phyloP scores from a whole-genome alignment of 2,797 vertebrate genomes.

The Enteromius paludinosus region DNA sequence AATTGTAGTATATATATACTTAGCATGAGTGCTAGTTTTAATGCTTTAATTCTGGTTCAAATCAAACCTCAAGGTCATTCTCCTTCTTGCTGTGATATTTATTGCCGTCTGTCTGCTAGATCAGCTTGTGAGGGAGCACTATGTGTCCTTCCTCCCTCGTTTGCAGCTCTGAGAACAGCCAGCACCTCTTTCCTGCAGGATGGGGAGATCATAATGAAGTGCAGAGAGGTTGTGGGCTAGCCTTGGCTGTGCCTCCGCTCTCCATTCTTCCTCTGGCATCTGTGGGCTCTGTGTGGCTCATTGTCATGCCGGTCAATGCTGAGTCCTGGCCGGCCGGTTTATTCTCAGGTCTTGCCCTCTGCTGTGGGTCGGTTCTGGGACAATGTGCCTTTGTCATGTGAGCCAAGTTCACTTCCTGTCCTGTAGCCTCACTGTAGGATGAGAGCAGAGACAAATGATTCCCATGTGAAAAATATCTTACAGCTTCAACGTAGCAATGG shows the following conservation, averaged over 20 bases:
- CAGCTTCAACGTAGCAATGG: constrained; percentile 30
- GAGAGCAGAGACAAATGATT: constrained; percentile 37
- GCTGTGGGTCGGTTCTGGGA: constrained; percentile 45
- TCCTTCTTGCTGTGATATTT: constrained; percentile 13
- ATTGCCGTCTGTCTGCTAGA: constrained; percentile 2
- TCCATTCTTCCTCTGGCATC: constrained; percentile 24
- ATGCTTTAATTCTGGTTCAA: not conserved
- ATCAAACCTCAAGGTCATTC: constrained; percentile 4
- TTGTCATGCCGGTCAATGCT: constrained; percentile 56
- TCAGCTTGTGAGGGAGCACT: constrained; percentile 18
- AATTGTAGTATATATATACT: not conserved
- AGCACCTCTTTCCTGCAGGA: constrained; percentile 44
- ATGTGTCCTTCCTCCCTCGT: constrained; percentile 27
- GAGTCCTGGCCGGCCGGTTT: constrained; percentile 26
- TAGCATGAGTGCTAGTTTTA: not conserved
- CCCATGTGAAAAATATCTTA: constrained; percentile 28
- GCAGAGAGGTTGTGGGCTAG: constrained; percentile 18
- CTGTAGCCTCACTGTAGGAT: constrained; percentile 9
- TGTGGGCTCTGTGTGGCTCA: constrained; percentile 47
- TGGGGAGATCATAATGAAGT: constrained; percentile 26
- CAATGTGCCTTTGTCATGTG: constrained; percentile 66
- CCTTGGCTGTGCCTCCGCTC: constrained; percentile 32
- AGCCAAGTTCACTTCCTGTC: constrained; percentile 59
- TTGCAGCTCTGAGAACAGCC: constrained; percentile 20
- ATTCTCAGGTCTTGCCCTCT: constrained; percentile 62